Conservation (phyloP, 2,797 vertebrate genomes). For the Pantherophis vulpinus region DNA sequence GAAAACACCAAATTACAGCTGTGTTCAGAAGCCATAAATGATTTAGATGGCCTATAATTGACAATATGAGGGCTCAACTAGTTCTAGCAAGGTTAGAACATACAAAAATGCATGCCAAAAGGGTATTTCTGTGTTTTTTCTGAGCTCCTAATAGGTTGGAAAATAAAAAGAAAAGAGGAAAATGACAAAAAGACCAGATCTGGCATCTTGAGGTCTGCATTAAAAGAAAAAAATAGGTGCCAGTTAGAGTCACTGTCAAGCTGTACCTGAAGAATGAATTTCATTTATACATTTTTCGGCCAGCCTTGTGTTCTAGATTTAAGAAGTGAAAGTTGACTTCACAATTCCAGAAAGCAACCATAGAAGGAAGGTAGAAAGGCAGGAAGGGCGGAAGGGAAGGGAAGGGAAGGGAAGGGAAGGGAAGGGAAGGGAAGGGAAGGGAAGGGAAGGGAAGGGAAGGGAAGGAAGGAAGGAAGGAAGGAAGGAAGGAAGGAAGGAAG, state of each 20-base stretch:
- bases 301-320: neutral
- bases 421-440: fast-evolving
- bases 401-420: neutral
- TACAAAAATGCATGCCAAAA: neutral
- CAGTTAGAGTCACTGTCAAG: neutral
- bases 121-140: neutral
- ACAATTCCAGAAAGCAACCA: neutral
- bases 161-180: neutral
- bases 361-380: neutral
- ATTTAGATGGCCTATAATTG: neutral
- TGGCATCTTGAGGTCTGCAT: neutral
- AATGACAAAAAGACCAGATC: neutral
- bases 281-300: neutral
- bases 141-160: neutral
- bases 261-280: neutral
- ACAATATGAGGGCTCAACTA: neutral
- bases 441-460: neutral
- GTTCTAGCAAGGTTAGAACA: neutral
- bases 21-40: neutral
- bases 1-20: neutral
- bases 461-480: too few species aligned
- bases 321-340: neutral
- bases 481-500: too few species aligned
- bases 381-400: too few species aligned
- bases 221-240: neutral